Conservation (phyloP, 2,113 vertebrate genomes). For the Tauraco erythrolophus region DNA sequence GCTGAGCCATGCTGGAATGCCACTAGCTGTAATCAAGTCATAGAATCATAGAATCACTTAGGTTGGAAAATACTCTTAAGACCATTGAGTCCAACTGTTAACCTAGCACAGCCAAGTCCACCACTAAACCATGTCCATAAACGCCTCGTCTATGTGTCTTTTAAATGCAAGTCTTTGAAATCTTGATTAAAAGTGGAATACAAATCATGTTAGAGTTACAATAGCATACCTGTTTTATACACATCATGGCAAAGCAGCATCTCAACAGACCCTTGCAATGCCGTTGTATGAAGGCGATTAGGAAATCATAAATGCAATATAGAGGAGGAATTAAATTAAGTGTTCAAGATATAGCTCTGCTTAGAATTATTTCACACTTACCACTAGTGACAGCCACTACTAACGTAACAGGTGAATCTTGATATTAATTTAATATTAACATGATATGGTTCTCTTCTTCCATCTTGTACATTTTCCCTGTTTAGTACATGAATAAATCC, state of each 20-base stretch:
- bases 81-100: rapidly evolving
- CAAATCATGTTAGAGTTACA: not conserved
- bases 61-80: not conserved
- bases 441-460: not conserved
- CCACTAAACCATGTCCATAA: not conserved
- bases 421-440: not conserved
- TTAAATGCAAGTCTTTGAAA: not conserved
- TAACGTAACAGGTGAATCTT: not conserved
- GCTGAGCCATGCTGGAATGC: not conserved
- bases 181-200: not conserved
- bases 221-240: not conserved
- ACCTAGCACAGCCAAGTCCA: not conserved
- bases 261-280: not conserved
- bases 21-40: not conserved
- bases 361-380: not conserved
- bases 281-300: not conserved
- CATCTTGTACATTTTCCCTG: not conserved
- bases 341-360: not conserved
- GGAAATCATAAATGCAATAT: not conserved
- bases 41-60: not conserved
- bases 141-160: rapidly evolving
- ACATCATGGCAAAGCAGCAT: not conserved
- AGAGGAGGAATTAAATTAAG: not conserved
- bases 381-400: not conserved
- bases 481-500: not conserved